Evolutionary conservation across 1,140 invertebrate species (phyloP).

Genomic region (Gryllus bimaculatus): DNA sequence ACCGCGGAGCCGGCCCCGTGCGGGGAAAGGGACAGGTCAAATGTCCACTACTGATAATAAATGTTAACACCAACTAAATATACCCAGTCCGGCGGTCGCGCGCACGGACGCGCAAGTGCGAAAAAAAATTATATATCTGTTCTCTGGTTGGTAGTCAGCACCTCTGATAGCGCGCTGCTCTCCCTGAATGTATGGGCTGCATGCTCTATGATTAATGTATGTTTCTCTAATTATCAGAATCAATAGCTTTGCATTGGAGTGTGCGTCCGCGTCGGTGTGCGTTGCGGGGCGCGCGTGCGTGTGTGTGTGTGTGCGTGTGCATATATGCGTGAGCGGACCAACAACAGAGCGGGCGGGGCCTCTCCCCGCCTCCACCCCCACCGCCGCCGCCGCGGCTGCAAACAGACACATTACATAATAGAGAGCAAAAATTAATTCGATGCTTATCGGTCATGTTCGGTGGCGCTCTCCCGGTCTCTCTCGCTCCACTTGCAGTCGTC

Average conservation of each 20-base stretch:
- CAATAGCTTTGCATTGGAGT: constrained; percentile 11
- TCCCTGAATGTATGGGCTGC: background rate
- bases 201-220: constrained; percentile 11
- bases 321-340: no score
- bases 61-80: background rate
- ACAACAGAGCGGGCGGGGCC: no score
- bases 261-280: background rate
- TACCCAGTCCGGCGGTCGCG: background rate
- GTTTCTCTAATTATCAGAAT: constrained; percentile 14
- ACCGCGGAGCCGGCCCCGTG: background rate
- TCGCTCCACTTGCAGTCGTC: no score
- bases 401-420: constrained; percentile 15
- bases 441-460: background rate
- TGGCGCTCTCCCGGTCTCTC: background rate
- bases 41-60: background rate
- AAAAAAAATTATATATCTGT: background rate
- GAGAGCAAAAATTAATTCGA: constrained; percentile 15
- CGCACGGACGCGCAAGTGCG: background rate
- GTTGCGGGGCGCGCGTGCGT: background rate
- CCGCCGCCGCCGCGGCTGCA: background rate
- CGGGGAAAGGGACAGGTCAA: background rate
- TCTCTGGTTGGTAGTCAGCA: background rate
- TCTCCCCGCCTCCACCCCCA: background rate
- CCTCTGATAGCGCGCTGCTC: background rate
- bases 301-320: background rate